phyloP scores from a whole-genome alignment of 1,140 invertebrate genomes.

The Drosophila biarmipes region DNA sequence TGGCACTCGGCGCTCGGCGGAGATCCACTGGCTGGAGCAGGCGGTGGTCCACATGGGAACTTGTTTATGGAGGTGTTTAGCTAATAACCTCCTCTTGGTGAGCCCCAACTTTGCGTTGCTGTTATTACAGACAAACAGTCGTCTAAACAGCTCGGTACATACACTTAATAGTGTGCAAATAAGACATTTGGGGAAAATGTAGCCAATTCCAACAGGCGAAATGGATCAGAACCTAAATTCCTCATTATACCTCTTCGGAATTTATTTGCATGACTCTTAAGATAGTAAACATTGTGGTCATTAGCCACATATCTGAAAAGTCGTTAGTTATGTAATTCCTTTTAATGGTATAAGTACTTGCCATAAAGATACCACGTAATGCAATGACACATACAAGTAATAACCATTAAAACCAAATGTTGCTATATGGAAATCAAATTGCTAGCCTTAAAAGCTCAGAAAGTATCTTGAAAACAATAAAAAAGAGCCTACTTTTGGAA shows the following conservation, averaged over 20 bases:
- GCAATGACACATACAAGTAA: neutral
- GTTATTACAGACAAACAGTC: conserved; percentile 9
- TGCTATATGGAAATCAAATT: conserved; percentile 7
- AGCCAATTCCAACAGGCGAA: neutral
- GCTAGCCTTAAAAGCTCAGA: neutral
- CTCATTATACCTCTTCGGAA: too few relatives aligned
- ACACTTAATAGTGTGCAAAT: neutral
- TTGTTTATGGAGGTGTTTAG: conserved; percentile 33
- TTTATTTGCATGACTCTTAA: too few relatives aligned
- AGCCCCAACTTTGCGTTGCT: conserved; percentile 7
- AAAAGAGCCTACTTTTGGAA: neutral
- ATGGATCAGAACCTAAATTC: too few relatives aligned
- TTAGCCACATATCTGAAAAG: conserved; percentile 13
- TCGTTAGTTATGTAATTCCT: conserved; percentile 32
- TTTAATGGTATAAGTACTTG: neutral
- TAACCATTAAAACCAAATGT: conserved; percentile 2
- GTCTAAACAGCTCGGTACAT: conserved; percentile 28
- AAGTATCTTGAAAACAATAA: neutral
- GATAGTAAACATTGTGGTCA: too few relatives aligned
- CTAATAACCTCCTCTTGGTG: conserved; percentile 1
- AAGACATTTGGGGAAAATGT: neutral
- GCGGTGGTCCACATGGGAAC: conserved; percentile 11
- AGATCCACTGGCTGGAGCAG: conserved; percentile 7
- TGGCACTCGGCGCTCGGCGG: conserved; percentile 1
- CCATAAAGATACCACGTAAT: conserved; percentile 14